Base-by-base conservation (phyloP, 2,113 vertebrate genomes). In the Pelobates fuscus region DNA sequence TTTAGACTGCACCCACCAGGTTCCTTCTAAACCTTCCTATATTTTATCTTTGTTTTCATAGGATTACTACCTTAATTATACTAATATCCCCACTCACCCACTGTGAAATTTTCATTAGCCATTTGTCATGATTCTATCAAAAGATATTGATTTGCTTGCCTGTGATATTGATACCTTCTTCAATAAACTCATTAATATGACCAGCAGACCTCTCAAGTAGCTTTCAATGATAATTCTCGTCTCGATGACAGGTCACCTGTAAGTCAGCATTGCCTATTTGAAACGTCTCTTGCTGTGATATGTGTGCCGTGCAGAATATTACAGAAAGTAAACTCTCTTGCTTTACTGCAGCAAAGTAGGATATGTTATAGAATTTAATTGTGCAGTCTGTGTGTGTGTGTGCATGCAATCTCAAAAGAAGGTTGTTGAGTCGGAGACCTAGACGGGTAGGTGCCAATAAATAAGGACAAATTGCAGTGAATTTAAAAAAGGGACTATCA, bases 151-250 rank as follows among this genome's bases (percentile, higher is more conserved):
- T 77, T 68, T 32, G 44, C 4, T 17, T 20, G 57, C 66, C 26
- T 67, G 20, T 24, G 64, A 77, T 77, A 77, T 61, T 67, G 73
- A 77, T 77, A 68, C 43, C 57, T 77, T 61, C 59, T 77, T 77
- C 73, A 77, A 77, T 77, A 77, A 77, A 61, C 25, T 41, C 65
- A 77, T 77, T 77, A 61, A 77, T 77, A 59, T 68, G 73, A 32
- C 55, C 73, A 37, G 30, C 57, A 67, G 32, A 68, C 18, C 32
- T 77, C 54, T 43, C 41, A 26, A 67, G 55, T 65, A n/a, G 72
- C 63, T 59, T 68, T 61, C 65, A 77, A 30, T 61, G 41, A 77
- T 68, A 68, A 58, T 61, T 55, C 57, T 29, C 61, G 55, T 77
- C 65, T 67, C 24, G 55, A 68, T 68, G 66, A 77, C 57, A 37